phyloP scores from a whole-genome alignment of 1,140 invertebrate species.

The Orchesella cincta region DNA sequence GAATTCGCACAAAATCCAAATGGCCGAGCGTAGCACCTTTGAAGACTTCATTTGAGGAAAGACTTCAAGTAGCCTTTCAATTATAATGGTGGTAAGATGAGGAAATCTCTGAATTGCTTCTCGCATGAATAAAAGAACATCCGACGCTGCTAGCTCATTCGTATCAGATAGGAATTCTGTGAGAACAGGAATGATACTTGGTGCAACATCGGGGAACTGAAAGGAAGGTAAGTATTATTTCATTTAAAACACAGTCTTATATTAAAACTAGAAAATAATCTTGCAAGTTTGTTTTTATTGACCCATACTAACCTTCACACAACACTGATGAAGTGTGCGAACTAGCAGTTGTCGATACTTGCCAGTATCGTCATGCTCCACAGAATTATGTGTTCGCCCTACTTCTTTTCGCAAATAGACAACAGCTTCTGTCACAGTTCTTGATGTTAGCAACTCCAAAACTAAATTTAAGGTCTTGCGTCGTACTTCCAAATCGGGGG shows the following conservation, averaged over 20 bases:
- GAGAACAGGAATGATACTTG: constrained; percentile 88
- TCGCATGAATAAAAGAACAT: constrained; percentile 91
- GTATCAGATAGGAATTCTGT: constrained; percentile 95
- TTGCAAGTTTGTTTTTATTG: constrained; percentile 29
- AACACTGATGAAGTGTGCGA: constrained; percentile 89
- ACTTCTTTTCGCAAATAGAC: constrained; percentile 92
- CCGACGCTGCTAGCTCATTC: constrained; percentile 88
- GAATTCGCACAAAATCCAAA: constrained; percentile 99
- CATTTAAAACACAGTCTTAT: constrained; percentile 30
- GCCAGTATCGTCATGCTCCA: constrained; percentile 90
- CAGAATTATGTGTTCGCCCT: constrained; percentile 81
- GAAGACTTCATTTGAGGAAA: constrained; percentile 81
- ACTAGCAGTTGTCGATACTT: constrained; percentile 96
- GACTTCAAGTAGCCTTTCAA: constrained; percentile 73
- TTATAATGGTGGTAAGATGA: constrained; percentile 67
- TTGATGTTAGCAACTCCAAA: constrained; percentile 87
- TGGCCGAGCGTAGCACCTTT: constrained; percentile 85
- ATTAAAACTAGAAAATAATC: constrained; percentile 17
- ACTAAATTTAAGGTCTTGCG: constrained; percentile 84
- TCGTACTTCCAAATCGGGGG: constrained; percentile 91
- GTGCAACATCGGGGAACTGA: constrained; percentile 96
- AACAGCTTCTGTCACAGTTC: constrained; percentile 96
- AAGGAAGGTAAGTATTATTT: too few relatives aligned
- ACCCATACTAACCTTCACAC: constrained; percentile 78
- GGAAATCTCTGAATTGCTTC: constrained; percentile 94